Conservation (phyloP, 2,888 invertebrate species). For the Clepsis dumicolana region DNA sequence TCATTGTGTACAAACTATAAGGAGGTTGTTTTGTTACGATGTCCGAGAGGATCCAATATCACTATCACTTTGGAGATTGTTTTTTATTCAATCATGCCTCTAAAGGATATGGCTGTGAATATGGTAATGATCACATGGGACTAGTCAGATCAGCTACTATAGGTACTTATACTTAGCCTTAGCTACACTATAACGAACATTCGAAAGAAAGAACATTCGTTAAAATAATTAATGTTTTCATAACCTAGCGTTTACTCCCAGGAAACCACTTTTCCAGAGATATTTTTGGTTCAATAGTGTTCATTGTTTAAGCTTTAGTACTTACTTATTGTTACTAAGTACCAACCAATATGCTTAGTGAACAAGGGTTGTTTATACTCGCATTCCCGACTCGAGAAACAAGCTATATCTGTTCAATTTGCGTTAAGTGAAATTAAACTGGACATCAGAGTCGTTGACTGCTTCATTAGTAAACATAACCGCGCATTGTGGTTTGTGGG, state of each 20-base stretch:
- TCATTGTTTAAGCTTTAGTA: neutral
- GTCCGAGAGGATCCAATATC: conserved; percentile 21
- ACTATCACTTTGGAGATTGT: conserved; percentile 4
- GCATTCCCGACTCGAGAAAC: conserved; percentile 2
- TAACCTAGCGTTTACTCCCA: neutral
- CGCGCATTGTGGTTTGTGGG: conserved; percentile 18
- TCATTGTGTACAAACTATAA: conserved; percentile 52
- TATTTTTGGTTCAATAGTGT: neutral
- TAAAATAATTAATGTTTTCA: too few relatives aligned
- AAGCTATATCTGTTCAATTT: conserved; percentile 37
- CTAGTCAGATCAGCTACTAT: too few relatives aligned
- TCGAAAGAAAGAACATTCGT: too few relatives aligned
- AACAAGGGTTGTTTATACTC: conserved; percentile 25
- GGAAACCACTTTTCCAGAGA: neutral
- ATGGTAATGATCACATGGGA: too few relatives aligned
- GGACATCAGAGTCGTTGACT: conserved; percentile 29
- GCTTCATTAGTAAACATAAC: conserved; percentile 18
- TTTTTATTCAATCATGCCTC: neutral
- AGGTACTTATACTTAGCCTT: too few relatives aligned
- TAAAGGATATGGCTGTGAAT: neutral
- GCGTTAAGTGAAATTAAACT: conserved; percentile 39
- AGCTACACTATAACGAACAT: too few relatives aligned
- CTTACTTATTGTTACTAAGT: neutral
- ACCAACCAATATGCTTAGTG: neutral
- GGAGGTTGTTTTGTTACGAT: conserved; percentile 15